phyloP scores from a whole-genome alignment of 2,797 vertebrate species.

The Vultur gryphus region DNA sequence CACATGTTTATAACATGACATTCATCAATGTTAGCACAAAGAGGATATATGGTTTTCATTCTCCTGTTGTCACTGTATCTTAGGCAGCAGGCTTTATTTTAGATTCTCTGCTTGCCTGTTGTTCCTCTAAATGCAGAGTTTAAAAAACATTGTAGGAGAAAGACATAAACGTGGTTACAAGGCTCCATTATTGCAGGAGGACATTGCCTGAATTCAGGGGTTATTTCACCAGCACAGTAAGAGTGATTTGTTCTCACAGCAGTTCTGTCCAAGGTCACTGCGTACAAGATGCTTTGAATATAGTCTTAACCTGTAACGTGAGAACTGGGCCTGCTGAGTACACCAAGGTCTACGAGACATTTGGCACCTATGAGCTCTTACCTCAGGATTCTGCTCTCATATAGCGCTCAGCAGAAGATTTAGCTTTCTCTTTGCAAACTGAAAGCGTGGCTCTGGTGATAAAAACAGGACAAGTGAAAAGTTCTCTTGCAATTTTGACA shows the following conservation, averaged over 20 bases:
- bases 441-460: background rate
- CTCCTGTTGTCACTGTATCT: background rate
- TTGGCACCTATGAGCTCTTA: background rate
- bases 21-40: background rate
- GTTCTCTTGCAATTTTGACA: background rate
- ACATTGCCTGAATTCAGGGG: background rate
- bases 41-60: background rate
- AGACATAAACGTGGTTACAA: background rate
- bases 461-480: background rate
- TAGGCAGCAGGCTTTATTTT: background rate
- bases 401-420: background rate
- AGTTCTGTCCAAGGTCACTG: background rate
- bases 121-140: background rate
- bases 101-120: background rate
- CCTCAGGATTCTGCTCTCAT: background rate
- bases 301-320: background rate
- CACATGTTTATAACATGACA: background rate
- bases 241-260: background rate
- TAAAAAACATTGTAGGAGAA: background rate
- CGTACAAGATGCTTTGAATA: background rate
- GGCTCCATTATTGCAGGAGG: background rate
- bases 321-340: background rate
- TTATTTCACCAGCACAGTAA: background rate
- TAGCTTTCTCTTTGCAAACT: background rate
- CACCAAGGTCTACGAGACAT: background rate